Base-by-base conservation (phyloP, 2,797 vertebrate species). In the Megalops cyprinoides region DNA sequence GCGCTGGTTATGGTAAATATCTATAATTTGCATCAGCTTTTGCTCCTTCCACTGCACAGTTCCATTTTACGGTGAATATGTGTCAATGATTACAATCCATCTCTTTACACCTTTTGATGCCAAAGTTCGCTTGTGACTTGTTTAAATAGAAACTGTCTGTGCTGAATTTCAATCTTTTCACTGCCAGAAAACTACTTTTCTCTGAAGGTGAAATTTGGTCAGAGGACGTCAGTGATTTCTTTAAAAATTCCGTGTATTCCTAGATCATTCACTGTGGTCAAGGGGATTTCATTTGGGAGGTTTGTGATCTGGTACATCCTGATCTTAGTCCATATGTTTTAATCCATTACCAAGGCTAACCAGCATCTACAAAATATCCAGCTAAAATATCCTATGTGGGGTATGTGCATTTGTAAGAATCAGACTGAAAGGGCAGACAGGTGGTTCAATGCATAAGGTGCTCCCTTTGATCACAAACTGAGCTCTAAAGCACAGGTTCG, bases 161-260 rank as follows among this genome's bases (percentile, higher is more conserved):
- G 56, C 77, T 65, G 44, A 65, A 48, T 76, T 76, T 2, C 58
- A 65, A 25, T 74, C 69, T 48, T 74, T 42, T 76, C 56, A 65
- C 48, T 53, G 73, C 31, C 23, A 39, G 49, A 23, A 58, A 56
- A 28, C 49, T 56, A 77, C 2, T 10, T 71, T 44, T 42, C 23
- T 42, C 6, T 20, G 15, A 44, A 3, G 23, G 10, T 9, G 8
- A 71, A 42, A 71, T 71, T 23, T 71, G 44, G 42, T 71, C n/a
- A 65, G 1, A 39, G 39, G 44, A 8, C 23, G 20, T 71, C 20
- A 9, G n/a, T 42, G 37, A 39, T 37, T 42, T 44, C 67, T 12
- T 15, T 37, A 28, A 37, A 12, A 37, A 37, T 20, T 14, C 18
- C 67, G 10, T 28, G 23, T 71, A 20, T 20, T 71, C 25, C 23